phyloP scores from a whole-genome alignment of 2,888 invertebrate species.

The Spisula subtruncata region DNA sequence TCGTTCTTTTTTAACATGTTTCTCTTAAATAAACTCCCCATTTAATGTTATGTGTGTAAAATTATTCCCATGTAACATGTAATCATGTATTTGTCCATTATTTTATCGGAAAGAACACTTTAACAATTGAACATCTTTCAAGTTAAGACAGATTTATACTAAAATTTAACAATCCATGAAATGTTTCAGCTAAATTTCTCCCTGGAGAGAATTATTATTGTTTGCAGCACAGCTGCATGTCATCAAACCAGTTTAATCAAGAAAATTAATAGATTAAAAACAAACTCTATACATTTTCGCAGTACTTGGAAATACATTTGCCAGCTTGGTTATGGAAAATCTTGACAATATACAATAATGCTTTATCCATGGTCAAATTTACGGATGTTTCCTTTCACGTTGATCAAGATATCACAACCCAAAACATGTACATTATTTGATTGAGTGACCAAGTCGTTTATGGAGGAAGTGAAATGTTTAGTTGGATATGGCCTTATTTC shows the following conservation, averaged over 20 bases:
- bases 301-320: neutral
- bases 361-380: neutral
- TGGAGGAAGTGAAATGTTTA: too few relatives aligned
- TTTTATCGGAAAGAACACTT: neutral
- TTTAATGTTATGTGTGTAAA: neutral
- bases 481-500: too few relatives aligned
- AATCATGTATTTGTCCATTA: neutral
- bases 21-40: neutral
- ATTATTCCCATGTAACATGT: neutral
- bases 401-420: neutral
- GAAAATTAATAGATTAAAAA: neutral
- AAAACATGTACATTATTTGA: too few relatives aligned
- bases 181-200: neutral
- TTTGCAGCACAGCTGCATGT: neutral
- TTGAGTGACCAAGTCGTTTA: too few relatives aligned
- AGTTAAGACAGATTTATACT: neutral
- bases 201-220: neutral
- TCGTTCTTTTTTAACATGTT: neutral
- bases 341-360: neutral
- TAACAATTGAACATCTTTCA: neutral
- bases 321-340: neutral
- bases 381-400: neutral
- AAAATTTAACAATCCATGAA: neutral
- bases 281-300: neutral
- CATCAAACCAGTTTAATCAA: constrained; percentile 5